phyloP scores from a whole-genome alignment of 2,113 vertebrate species.

The Tiliqua scincoides region DNA sequence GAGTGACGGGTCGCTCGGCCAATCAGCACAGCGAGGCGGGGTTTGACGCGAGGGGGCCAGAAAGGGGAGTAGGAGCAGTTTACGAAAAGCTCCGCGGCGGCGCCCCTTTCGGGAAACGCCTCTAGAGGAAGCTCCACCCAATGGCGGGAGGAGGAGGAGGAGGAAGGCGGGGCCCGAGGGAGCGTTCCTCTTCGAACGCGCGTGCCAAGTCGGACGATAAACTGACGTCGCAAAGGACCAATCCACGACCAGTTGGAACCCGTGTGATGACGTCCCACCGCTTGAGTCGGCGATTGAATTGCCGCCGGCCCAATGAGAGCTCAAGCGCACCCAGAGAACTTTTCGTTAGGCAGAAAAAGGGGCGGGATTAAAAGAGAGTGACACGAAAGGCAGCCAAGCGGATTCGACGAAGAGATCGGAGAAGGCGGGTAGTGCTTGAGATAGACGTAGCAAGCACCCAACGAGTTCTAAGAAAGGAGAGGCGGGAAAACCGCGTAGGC shows the following conservation, averaged over 20 bases:
- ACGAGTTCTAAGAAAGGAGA: background rate
- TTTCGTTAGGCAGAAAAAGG: background rate
- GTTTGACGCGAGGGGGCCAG: background rate
- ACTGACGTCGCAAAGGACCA: conserved; percentile 44
- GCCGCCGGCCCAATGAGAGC: conserved; percentile 43
- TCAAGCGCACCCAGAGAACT: conserved; percentile 35
- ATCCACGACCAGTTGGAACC: conserved; percentile 46
- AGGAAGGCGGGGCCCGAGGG: conserved; percentile 29
- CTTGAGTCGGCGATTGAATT: conserved; percentile 21
- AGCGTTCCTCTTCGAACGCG: background rate
- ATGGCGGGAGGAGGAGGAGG: conserved; percentile 70
- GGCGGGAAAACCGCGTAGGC: fast-evolving
- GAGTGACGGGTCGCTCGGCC: background rate
- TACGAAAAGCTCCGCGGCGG: conserved; percentile 55
- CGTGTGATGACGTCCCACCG: conserved; percentile 41
- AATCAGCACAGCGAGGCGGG: conserved; percentile 40
- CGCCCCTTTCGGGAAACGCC: conserved; percentile 51
- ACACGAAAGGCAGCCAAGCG: background rate
- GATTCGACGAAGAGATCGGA: fast-evolving
- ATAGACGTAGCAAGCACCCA: background rate
- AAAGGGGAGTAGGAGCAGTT: conserved; percentile 56
- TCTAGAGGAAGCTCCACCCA: conserved; percentile 64
- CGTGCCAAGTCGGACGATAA: no score
- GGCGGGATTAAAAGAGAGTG: conserved; percentile 31
- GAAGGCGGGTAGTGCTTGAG: background rate